Conservation (phyloP, 2,888 invertebrate species). For the Apodemia duryi region DNA sequence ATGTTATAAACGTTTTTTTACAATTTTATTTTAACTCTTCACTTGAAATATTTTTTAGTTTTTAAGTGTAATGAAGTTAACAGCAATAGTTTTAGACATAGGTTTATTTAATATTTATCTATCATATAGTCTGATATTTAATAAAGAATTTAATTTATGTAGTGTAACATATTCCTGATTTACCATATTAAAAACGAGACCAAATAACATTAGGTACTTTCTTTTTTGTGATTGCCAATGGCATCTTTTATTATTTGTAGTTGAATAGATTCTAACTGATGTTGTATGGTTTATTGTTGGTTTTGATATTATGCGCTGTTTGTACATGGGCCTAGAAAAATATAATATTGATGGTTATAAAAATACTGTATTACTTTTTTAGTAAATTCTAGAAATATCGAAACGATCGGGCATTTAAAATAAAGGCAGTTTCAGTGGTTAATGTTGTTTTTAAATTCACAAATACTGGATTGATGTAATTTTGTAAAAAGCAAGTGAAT, state of each 20-base stretch:
- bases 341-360: not conserved
- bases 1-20: not conserved
- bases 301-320: slow-evolving; percentile 19
- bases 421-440: not conserved
- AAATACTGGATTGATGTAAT: not conserved
- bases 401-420: not conserved
- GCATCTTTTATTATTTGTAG: slow-evolving; percentile 62
- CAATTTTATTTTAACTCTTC: slow-evolving; percentile 6
- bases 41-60: not conserved
- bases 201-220: slow-evolving; percentile 76
- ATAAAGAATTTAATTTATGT: slow-evolving; percentile 7
- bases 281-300: slow-evolving; percentile 56
- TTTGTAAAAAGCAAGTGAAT: not conserved
- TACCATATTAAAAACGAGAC: slow-evolving; percentile 74
- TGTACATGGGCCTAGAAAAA: slow-evolving; percentile 4
- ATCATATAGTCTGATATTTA: slow-evolving; percentile 7
- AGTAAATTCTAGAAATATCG: not conserved
- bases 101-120: slow-evolving; percentile 9
- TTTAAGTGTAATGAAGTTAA: not conserved
- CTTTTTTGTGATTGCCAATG: slow-evolving; percentile 56
- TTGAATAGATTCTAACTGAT: slow-evolving; percentile 68
- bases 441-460: not conserved
- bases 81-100: not conserved
- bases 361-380: slow-evolving; percentile 3
- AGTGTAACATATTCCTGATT: slow-evolving; percentile 36